Evolutionary conservation across 2,888 invertebrate species (phyloP), one percentile per base, ranked within the genome.

Genomic region (Dryobotodes eremita): DNA sequence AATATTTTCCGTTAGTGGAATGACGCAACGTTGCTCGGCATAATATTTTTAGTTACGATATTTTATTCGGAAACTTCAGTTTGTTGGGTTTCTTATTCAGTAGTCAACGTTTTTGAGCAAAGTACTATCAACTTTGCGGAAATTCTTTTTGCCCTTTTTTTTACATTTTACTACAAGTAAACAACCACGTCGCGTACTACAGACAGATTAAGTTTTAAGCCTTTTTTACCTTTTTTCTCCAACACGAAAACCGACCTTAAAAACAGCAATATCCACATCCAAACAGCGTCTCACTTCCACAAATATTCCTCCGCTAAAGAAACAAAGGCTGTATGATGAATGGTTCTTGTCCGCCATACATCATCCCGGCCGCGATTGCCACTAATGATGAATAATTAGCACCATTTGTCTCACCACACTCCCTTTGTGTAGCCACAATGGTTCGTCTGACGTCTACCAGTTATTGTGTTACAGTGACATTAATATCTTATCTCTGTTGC

Each of bases 321-420:
- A 88, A 93, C 93, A 93, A 92, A 92, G 91, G 88, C 88, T 78
- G 53, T 77, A 88, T 93, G 94, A 94, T 93, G 91, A 92, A 94
- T 93, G 89, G 89, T 81, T 81, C 82, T 84, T 71, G 87, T 82
- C 88, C 89, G 88, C 88, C 88, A 92, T 93, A 91, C 92, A 93
- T 94, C 93, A 93, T 91, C 87, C 86, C 68, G 83, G 88, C 86
- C 86, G 81, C 87, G 88, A 89, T 92, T 90, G 90, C 90, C 86
- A 87, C 93, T 94, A 94, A 94, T 94, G 94, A 93, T 94, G 94
- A 95, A 94, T 94, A 95, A 95, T 95, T 94, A 94, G 90, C 89
- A 80, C 87, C 92, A 92, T 93, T 93, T 92, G 93, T 92, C 92
- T 90, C 91, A 88, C 88, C 91, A 90, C 91, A 91, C 91, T 92